phyloP scores from a whole-genome alignment of 2,888 invertebrate genomes.

The Metopia argyrocephala region DNA sequence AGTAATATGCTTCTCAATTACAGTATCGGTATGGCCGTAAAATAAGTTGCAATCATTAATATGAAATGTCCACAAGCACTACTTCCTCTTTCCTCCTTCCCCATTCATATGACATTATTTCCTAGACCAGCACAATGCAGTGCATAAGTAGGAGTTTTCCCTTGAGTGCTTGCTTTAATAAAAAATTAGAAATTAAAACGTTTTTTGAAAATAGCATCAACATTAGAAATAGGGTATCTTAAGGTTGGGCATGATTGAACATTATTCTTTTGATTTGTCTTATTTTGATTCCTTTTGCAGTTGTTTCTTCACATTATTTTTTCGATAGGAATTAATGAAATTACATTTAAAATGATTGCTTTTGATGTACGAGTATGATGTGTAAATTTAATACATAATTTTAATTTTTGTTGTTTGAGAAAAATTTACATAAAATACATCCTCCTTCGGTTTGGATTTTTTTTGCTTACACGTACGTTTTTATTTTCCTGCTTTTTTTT shows the following conservation, averaged over 20 bases:
- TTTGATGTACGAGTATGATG: background rate
- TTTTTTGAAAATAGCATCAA: no score
- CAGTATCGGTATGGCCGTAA: no score
- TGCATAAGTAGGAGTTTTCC: no score
- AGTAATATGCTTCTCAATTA: no score
- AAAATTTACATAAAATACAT: constrained; percentile 43
- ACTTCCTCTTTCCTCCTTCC: no score
- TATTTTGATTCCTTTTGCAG: constrained; percentile 6
- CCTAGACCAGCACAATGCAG: no score
- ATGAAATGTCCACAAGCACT: no score
- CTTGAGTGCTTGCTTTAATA: no score
- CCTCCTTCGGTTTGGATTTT: background rate
- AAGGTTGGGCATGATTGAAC: background rate
- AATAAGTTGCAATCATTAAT: no score
- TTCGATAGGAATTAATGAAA: constrained; percentile 67
- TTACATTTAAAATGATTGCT: constrained; percentile 66
- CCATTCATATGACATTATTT: no score
- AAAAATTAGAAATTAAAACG: no score
- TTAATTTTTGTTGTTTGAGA: constrained; percentile 24
- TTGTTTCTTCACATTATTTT: constrained; percentile 7
- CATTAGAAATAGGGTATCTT: no score
- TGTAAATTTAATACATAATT: background rate
- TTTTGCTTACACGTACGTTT: constrained; percentile 26
- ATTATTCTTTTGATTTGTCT: constrained; percentile 18
- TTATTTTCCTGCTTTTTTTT: constrained; percentile 10